Percentiles rank a stretch among this genome's conserved stretches.
Evolutionary conservation across 2,113 vertebrate species (phyloP).

Genomic region (Nycticebus coucang): DNA sequence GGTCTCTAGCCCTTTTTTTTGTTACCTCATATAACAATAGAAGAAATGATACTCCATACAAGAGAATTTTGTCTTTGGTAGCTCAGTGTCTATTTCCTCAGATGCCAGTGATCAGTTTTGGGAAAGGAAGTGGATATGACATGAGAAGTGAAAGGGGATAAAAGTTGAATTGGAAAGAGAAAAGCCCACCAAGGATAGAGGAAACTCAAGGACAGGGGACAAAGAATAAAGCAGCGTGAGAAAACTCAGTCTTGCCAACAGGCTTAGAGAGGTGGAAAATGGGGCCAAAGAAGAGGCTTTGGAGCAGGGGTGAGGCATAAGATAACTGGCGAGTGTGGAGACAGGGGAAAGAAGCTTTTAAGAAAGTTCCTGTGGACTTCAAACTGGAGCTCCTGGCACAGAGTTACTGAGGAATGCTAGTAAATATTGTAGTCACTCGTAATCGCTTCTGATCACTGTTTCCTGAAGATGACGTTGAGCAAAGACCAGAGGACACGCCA

Average conservation of each 20-base stretch:
- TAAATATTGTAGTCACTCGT: background rate
- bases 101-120: background rate
- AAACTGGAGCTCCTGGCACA: background rate
- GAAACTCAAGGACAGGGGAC: background rate
- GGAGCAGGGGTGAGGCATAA: background rate
- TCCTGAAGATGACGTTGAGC: background rate
- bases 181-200: background rate
- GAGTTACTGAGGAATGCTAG: background rate
- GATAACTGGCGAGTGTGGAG: background rate
- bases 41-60: background rate
- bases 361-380: background rate
- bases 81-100: background rate
- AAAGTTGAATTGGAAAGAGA: background rate
- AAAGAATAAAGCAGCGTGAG: background rate
- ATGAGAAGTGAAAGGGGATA: background rate
- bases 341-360: background rate
- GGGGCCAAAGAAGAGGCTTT: background rate
- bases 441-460: background rate
- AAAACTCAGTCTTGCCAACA: background rate
- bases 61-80: background rate
- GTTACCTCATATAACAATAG: background rate
- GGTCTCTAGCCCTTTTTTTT: background rate
- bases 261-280: background rate
- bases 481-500: accelerated
- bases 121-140: background rate